These are phyloP conservation scores for Drosophila gunungcola DNA, from an alignment of 1,140 invertebrate genomes.

Conservation along the genomic window DNA sequence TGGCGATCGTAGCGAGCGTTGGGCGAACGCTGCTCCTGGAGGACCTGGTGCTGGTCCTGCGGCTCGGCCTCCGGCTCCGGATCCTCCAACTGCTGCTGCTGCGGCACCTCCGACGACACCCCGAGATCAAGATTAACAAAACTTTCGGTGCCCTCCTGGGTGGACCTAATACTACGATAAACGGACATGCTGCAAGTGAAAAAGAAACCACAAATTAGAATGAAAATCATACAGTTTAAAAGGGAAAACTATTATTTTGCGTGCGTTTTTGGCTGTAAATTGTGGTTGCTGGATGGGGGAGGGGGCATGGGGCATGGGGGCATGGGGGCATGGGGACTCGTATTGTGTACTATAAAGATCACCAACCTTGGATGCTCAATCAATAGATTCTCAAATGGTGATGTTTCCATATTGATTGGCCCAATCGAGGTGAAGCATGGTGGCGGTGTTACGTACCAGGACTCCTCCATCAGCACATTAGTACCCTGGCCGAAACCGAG, in stretches of 20 bases:
- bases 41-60: conserved; percentile 34
- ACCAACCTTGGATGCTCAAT: conserved; percentile 90
- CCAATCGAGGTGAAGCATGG: conserved; percentile 91
- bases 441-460: conserved; percentile 93
- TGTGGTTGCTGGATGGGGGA: conserved; percentile 8
- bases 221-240: neutral
- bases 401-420: conserved; percentile 88
- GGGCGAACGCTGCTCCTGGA: conserved; percentile 47
- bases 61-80: conserved; percentile 28
- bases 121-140: conserved; percentile 84
- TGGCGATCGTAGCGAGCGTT: conserved; percentile 71
- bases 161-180: conserved; percentile 86
- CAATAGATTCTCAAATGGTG: conserved; percentile 92
- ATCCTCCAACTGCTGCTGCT: conserved; percentile 23
- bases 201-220: neutral
- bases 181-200: conserved; percentile 90
- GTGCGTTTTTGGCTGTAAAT: conserved; percentile 33
- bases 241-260: conserved; percentile 17
- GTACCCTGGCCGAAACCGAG: conserved; percentile 15
- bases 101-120: conserved; percentile 41
- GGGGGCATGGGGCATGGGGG: too few species aligned
- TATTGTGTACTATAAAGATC: conserved; percentile 67
- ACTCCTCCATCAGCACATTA: conserved; percentile 88
- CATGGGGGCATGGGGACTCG: neutral
- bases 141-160: conserved; percentile 75